Percentiles rank a stretch among this genome's conserved stretches.
Conservation (phyloP, 1,140 invertebrate species). For the Heliconius himera region DNA sequence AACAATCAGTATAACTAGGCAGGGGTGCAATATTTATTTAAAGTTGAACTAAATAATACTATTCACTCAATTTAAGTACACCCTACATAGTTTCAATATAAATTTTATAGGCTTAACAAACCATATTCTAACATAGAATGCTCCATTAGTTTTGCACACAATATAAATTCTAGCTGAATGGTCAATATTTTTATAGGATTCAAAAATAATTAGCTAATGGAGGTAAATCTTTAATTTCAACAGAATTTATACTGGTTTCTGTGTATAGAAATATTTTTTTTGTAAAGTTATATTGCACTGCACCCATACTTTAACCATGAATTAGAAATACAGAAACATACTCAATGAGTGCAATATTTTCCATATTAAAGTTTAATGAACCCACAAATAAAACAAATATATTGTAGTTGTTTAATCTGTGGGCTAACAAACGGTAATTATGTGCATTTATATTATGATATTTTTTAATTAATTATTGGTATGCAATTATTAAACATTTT, state of each 20-base stretch:
- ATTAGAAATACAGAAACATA: conserved; percentile 39
- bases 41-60: conserved; percentile 59
- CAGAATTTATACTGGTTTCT: conserved; percentile 12
- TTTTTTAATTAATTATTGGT: conserved; percentile 45
- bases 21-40: conserved; percentile 62
- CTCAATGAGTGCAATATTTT: conserved; percentile 42
- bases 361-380: conserved; percentile 35
- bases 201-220: conserved; percentile 35
- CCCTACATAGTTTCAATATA: conserved; percentile 60
- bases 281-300: conserved; percentile 62
- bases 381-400: conserved; percentile 25
- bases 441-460: conserved; percentile 46
- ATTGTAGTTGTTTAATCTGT: conserved; percentile 12
- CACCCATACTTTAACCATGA: conserved; percentile 51
- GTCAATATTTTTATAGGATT: conserved; percentile 43
- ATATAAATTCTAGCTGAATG: conserved; percentile 59
- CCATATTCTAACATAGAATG: conserved; percentile 43
- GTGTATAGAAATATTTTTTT: conserved; percentile 25
- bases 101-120: conserved; percentile 53
- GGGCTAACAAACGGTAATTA: conserved; percentile 22
- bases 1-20: conserved; percentile 62
- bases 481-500: conserved; percentile 54
- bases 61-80: conserved; percentile 60
- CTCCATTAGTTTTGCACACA: conserved; percentile 44
- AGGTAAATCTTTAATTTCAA: conserved; percentile 12